Base-by-base conservation (phyloP, 1,140 invertebrate species). In the Sminthurides bifidus region DNA sequence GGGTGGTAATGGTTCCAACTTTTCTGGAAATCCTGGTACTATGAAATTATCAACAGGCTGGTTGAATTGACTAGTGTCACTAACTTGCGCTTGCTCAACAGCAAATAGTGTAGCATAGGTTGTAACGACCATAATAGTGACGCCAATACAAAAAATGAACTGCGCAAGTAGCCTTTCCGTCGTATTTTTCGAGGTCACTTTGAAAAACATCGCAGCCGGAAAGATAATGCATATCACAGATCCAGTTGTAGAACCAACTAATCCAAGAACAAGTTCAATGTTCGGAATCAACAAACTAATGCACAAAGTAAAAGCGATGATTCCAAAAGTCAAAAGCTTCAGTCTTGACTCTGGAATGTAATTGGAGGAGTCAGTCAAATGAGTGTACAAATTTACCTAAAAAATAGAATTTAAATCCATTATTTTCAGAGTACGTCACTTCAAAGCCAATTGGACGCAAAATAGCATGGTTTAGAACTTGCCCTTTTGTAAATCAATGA, bases 211-310 rank as follows among this genome's bases (percentile, higher is more conserved):
- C 3, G 79, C 76, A 1, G 89, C 83, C 1, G 93, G 93, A 67
- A 94, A 86, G 64, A 95, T 84, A 15, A 93, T 79, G 66, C 91
- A 94, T 59, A 95, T 87, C 53, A 91, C 79, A n/a, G 91, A 85
- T 3, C 93, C 93, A 63, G 93, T 91, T 12, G 92, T 94, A 14
- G 92, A 91, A 14, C 93, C 92, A 49, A 92, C 82, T 29, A 96
- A 70, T 3, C 90, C 91, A 26, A 96, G 76, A 44, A 96, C 86
- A 64, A 95, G 78, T 74, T 96, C 92, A 57, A 97, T 91, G 66
- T 84, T 87, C 19, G 87, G 87, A 61, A 90, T 79, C 37, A 87
- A 66, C 38, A 92, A 75, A 2, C 85, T 87, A 52, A 84, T 77
- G 24, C 81, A 70, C 21, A 92, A 73, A 3, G 90, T 83, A n/a